Conservation (phyloP, 2,888 invertebrate genomes). For the Girardia tigrina region DNA sequence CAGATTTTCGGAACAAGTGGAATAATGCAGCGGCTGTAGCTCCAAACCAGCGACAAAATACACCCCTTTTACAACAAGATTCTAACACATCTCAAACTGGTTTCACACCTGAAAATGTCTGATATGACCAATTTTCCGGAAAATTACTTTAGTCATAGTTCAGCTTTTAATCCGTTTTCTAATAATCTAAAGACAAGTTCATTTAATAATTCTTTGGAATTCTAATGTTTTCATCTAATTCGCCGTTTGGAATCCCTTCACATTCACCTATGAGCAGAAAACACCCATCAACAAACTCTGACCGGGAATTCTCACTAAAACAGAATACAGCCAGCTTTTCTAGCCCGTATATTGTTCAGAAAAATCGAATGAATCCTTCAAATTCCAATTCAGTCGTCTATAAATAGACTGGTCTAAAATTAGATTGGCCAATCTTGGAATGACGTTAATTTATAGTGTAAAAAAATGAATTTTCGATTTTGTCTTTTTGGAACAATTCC, state of each 20-base stretch:
- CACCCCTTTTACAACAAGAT: neutral
- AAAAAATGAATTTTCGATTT: no score
- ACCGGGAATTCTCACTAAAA: neutral
- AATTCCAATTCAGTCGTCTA: neutral
- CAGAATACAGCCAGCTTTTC: neutral
- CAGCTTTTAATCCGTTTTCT: neutral
- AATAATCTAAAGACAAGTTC: neutral
- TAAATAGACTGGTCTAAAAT: no score
- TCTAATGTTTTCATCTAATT: neutral
- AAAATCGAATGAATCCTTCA: neutral
- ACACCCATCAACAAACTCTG: neutral
- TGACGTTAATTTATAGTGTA: no score
- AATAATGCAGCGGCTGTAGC: neutral
- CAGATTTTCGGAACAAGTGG: no score
- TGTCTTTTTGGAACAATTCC: no score
- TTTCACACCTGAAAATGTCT: neutral
- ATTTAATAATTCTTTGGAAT: slow-evolving; percentile 9
- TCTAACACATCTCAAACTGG: neutral
- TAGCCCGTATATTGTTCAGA: neutral
- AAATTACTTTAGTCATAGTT: neutral
- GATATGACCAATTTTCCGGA: neutral
- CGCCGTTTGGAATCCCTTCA: neutral
- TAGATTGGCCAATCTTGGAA: no score
- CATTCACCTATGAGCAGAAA: neutral
- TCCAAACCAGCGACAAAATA: neutral